Conservation (phyloP, 1,140 invertebrate species). For the Caenorhabditis briggsae region DNA sequence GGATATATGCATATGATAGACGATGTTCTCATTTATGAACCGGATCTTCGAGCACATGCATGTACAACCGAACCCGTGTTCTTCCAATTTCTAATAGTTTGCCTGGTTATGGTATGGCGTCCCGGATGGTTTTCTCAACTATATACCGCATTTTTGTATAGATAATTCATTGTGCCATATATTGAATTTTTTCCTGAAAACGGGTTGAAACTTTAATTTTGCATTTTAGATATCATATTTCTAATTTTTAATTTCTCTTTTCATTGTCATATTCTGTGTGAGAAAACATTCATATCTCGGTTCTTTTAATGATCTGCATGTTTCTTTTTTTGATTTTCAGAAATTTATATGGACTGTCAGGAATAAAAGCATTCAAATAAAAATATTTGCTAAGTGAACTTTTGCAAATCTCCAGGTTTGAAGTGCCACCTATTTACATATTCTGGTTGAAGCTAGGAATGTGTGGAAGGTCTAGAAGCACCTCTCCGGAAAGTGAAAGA, state of each 20-base stretch:
- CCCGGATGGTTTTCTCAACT: constrained; percentile 25
- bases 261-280: not conserved
- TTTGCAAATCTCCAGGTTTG: no score
- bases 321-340: not conserved
- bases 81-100: constrained; percentile 32
- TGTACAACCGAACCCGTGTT: constrained; percentile 17
- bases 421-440: no score
- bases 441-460: no score
- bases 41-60: constrained; percentile 63
- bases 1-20: constrained; percentile 75
- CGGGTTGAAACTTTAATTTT: not conserved
- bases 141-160: not conserved
- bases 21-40: constrained; percentile 69
- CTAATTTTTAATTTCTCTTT: no score
- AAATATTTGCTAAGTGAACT: not conserved
- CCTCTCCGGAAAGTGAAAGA: no score
- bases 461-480: no score
- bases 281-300: constrained; percentile 21
- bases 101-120: not conserved
- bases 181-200: not conserved
- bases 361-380: not conserved
- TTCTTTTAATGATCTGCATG: constrained; percentile 37
- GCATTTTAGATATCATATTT: constrained; percentile 42
- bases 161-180: not conserved
- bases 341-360: constrained; percentile 3